Conservation (phyloP, 2,113 vertebrate species). For the Ciconia maguari region DNA sequence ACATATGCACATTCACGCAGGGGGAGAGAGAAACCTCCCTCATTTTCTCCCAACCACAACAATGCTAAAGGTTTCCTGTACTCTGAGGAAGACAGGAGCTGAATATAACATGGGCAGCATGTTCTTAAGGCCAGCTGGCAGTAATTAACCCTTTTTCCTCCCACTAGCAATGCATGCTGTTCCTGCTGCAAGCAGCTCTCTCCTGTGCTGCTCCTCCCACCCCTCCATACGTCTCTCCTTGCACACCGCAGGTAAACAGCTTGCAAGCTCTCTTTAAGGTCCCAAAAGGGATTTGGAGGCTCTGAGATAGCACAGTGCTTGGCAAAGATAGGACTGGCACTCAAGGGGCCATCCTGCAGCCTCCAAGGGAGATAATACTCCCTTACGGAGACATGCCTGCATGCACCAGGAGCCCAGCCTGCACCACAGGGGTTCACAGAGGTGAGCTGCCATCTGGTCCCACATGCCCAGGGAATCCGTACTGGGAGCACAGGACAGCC, state of each 20-base stretch:
- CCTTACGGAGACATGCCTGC: background rate
- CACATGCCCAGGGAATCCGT: background rate
- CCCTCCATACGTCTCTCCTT: background rate
- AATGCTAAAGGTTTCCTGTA: background rate
- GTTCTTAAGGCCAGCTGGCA: background rate
- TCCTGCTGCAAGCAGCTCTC: background rate
- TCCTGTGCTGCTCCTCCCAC: background rate
- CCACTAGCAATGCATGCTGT: background rate
- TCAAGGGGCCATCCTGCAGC: background rate
- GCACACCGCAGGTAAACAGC: background rate
- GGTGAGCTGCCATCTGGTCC: background rate
- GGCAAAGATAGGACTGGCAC: background rate
- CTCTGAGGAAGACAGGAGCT: background rate
- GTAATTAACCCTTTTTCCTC: background rate
- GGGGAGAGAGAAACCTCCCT: background rate
- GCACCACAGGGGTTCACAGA: background rate
- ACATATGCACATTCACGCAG: background rate
- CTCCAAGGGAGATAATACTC: background rate
- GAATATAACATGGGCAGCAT: rapidly evolving
- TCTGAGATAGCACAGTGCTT: background rate
- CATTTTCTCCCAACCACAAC: background rate
- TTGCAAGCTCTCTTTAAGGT: background rate
- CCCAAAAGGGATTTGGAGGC: background rate
- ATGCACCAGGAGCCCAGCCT: background rate
- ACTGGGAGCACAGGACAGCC: background rate